phyloP scores from a whole-genome alignment of 1,140 invertebrate genomes.

The Tetragonula clypearis region DNA sequence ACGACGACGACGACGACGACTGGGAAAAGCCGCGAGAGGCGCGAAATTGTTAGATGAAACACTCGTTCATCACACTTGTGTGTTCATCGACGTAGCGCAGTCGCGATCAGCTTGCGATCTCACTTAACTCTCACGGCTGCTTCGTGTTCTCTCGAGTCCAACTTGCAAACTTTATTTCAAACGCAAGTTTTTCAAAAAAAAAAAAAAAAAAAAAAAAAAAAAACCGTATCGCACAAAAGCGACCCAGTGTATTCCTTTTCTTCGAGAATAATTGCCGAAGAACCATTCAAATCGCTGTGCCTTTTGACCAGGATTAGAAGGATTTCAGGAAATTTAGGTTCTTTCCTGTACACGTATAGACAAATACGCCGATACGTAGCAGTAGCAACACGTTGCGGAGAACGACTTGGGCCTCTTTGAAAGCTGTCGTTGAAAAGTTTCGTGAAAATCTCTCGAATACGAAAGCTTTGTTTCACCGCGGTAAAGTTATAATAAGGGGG shows the following conservation, averaged over 20 bases:
- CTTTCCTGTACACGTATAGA: too few species aligned
- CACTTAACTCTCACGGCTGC: neutral
- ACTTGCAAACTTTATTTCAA: constrained; percentile 48
- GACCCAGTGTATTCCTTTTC: constrained; percentile 12
- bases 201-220: neutral
- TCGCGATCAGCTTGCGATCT: too few species aligned
- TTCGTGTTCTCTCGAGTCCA: neutral
- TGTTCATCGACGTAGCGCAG: too few species aligned
- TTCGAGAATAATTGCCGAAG: constrained; percentile 5
- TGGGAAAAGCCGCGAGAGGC: neutral
- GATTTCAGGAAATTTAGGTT: neutral
- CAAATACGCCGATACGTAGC: too few species aligned
- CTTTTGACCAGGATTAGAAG: neutral
- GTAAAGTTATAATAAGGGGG: neutral
- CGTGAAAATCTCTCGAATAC: neutral
- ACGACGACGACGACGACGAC: neutral
- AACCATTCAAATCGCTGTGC: neutral
- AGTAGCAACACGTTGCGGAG: neutral
- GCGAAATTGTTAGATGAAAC: neutral
- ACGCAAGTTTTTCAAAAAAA: neutral
- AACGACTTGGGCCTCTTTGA: neutral
- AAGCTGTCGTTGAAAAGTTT: neutral
- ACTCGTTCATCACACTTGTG: too few species aligned
- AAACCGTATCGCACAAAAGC: constrained; percentile 1
- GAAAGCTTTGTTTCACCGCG: neutral